Conservation (phyloP, 2,797 vertebrate genomes). For the Sardinella longiceps region DNA sequence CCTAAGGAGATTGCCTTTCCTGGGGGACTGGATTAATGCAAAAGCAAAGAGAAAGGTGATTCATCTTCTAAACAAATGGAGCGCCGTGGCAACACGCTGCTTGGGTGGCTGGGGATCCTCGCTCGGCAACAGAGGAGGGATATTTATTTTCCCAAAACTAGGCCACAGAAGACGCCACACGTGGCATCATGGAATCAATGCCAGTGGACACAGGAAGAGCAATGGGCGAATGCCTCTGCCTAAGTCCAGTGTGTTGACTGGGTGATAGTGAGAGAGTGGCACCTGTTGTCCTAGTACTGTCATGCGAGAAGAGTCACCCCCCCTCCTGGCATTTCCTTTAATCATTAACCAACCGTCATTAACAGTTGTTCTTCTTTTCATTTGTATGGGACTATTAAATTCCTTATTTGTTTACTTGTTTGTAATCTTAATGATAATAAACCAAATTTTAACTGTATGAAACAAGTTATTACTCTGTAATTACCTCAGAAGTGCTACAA, state of each 20-base stretch:
- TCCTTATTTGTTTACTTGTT: not conserved
- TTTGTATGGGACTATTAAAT: too few species aligned
- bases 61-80: conserved; percentile 27
- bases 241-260: not conserved
- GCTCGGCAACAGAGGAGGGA: not conserved
- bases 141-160: conserved; percentile 26
- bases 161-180: conserved; percentile 15
- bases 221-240: not conserved
- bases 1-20: conserved; percentile 26
- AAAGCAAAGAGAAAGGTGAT: conserved; percentile 22
- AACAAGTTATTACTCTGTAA: too few species aligned
- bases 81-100: not conserved
- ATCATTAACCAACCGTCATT: not conserved
- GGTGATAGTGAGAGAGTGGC: not conserved
- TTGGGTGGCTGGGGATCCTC: conserved; percentile 15
- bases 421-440: too few species aligned
- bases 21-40: conserved; percentile 27
- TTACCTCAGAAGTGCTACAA: too few species aligned
- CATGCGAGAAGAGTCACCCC: too few species aligned
- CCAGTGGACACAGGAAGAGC: not conserved
- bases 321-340: not conserved
- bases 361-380: not conserved
- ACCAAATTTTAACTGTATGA: too few species aligned
- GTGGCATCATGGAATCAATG: not conserved
- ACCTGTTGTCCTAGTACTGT: not conserved